phyloP scores from a whole-genome alignment of 1,140 invertebrate species.

The Helicoverpa armigera region DNA sequence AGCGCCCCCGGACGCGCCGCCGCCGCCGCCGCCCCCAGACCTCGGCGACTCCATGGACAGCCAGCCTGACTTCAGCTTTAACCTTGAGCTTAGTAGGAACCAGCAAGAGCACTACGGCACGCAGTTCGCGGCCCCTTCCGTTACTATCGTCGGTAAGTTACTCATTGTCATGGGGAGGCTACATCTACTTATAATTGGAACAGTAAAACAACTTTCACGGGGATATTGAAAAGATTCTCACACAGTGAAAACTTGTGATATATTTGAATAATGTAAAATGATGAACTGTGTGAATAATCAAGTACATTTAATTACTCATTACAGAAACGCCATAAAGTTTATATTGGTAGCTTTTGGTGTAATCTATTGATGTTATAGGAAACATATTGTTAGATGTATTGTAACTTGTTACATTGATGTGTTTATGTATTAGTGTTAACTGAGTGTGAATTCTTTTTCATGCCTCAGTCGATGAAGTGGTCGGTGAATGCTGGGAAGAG shows the following conservation, averaged over 20 bases:
- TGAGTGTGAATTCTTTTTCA: slow-evolving; percentile 74
- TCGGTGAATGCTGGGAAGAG: slow-evolving; percentile 80
- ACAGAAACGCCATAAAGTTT: background rate
- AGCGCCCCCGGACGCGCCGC: slow-evolving; percentile 81
- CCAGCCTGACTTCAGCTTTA: slow-evolving; percentile 88
- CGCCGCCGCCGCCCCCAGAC: slow-evolving; percentile 76
- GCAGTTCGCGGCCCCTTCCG: slow-evolving; percentile 88
- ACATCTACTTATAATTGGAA: background rate
- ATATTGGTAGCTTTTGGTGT: slow-evolving; percentile 26
- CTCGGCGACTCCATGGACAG: slow-evolving; percentile 76
- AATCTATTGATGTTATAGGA: background rate
- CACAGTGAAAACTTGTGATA: too few relatives aligned
- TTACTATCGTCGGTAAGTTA: slow-evolving; percentile 87
- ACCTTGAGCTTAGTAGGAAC: slow-evolving; percentile 90
- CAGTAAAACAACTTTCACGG: too few relatives aligned
- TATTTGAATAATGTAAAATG: too few relatives aligned
- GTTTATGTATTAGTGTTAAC: slow-evolving; percentile 54
- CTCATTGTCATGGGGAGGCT: background rate
- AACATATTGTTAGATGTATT: slow-evolving; percentile 26
- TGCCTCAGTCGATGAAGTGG: slow-evolving; percentile 84
- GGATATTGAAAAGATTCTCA: background rate
- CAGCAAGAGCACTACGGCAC: slow-evolving; percentile 92
- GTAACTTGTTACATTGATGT: slow-evolving; percentile 50
- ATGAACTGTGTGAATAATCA: too few relatives aligned
- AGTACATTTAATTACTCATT: too few relatives aligned